A percentile compares a stretch with the other conserved stretches of the same genome.
Evolutionary conservation across 35 echinoderm and acorn worm species (phyloP).

Genomic region (Amphiura filiformis): DNA sequence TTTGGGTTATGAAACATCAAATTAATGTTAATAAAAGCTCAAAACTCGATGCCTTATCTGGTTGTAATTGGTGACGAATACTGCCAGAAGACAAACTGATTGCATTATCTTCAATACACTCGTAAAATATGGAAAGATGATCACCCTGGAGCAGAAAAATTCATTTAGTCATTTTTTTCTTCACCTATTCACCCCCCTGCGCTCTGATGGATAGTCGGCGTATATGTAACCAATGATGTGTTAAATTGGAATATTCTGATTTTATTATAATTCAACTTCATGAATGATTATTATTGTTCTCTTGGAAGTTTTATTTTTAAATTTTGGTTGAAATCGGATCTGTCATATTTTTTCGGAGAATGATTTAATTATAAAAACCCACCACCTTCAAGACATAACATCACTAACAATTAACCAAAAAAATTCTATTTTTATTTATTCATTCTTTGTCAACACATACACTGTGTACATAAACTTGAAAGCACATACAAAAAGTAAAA

Average conservation of each 20-base stretch:
- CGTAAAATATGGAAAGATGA: not conserved
- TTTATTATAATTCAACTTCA: too few relatives aligned
- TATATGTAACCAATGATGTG: not conserved
- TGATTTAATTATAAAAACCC: not conserved
- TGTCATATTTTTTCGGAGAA: not conserved
- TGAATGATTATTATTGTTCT: not conserved
- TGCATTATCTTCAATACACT: not conserved
- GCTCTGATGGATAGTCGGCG: not conserved
- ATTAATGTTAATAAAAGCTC: constrained; percentile 2
- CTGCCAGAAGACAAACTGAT: not conserved
- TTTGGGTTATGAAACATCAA: not conserved
- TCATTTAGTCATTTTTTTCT: constrained; percentile 7
- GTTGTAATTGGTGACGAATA: constrained; percentile 5
- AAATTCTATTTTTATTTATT: not conserved
- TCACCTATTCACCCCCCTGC: not conserved
- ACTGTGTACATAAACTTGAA: not conserved
- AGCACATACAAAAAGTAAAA: not conserved
- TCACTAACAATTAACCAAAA: not conserved
- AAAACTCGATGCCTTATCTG: not conserved
- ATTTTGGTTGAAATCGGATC: not conserved
- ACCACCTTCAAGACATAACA: not conserved
- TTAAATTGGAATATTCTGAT: not conserved
- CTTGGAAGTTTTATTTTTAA: not conserved
- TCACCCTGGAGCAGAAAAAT: not conserved
- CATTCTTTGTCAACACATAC: not conserved